A percentile compares a stretch with the other conserved stretches of the same genome.
These are phyloP conservation scores for Nomada fabriciana DNA, from an alignment of 2,888 invertebrate genomes.

Conservation along the genomic window DNA sequence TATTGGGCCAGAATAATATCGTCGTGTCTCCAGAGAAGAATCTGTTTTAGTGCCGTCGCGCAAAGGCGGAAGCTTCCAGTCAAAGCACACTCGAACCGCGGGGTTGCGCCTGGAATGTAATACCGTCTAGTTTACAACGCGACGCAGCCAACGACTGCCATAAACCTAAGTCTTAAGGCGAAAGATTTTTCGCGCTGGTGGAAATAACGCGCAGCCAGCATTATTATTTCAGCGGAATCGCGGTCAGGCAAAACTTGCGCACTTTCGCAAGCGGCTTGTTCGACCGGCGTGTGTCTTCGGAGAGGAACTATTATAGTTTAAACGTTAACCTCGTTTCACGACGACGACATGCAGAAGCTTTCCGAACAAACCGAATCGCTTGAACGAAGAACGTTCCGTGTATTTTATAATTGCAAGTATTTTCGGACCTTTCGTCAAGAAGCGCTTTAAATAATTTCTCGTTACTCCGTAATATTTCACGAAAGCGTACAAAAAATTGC, in stretches of 20 bases:
- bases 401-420: constrained; percentile 11
- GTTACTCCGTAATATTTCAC: not conserved
- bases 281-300: constrained; percentile 2
- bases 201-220: constrained; percentile 41
- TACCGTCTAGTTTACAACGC: constrained; percentile 60
- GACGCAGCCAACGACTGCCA: constrained; percentile 55
- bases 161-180: constrained; percentile 62
- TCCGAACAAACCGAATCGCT: not conserved
- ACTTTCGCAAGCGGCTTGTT: constrained; percentile 1
- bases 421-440: not conserved
- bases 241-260: not conserved
- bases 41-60: constrained; percentile 55
- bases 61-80: constrained; percentile 50
- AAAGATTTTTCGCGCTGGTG: constrained; percentile 53
- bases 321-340: constrained; percentile 19
- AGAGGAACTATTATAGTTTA: constrained; percentile 16
- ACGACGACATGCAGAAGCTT: not conserved
- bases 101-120: constrained; percentile 50
- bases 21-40: constrained; percentile 30
- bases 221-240: constrained; percentile 50
- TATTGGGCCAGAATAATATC: constrained; percentile 28
- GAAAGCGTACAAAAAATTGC: not conserved
- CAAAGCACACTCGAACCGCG: constrained; percentile 46
- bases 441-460: not conserved
- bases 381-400: not conserved